Evolutionary conservation across 2,113 vertebrate species (phyloP).

Genomic region (Loxodonta africana): DNA sequence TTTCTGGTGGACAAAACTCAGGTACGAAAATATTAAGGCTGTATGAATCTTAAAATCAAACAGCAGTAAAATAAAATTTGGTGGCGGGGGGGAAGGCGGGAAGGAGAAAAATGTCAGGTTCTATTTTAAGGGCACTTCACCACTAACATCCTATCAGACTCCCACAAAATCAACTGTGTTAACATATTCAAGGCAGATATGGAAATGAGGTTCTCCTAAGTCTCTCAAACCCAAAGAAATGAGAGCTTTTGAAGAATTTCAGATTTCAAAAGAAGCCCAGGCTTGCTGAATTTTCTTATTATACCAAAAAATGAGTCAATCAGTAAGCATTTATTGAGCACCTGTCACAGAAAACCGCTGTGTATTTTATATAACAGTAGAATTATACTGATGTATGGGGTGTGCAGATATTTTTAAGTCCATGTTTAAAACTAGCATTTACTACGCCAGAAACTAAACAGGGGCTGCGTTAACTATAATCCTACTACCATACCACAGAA

Average conservation of each 20-base stretch:
- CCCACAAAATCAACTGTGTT: conserved; percentile 28
- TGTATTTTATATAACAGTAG: not conserved
- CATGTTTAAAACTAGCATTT: conserved; percentile 63
- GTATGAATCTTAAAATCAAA: conserved; percentile 46
- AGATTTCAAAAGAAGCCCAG: conserved; percentile 34
- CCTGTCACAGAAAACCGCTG: conserved; percentile 42
- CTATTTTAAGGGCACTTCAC: conserved; percentile 43
- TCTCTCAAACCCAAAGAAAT: conserved; percentile 2
- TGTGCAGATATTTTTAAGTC: conserved; percentile 43
- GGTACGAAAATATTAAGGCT: not conserved
- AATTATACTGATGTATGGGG: not conserved
- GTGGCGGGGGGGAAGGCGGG: not conserved
- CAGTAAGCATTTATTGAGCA: conserved; percentile 60
- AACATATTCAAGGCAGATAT: conserved; percentile 4
- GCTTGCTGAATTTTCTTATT: conserved; percentile 28
- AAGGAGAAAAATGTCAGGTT: conserved; percentile 40
- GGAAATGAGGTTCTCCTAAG: not conserved
- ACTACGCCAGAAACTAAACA: conserved; percentile 59
- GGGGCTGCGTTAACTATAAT: not conserved
- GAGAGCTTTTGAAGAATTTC: conserved; percentile 54
- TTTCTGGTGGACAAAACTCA: conserved; percentile 50
- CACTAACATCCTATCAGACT: not conserved
- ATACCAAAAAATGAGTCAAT: conserved; percentile 19
- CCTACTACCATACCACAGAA: not conserved
- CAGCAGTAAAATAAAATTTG: conserved; percentile 40